These are phyloP conservation scores for Calameuta pallipes DNA, from an alignment of 2,888 invertebrate genomes.

Conservation along the genomic window DNA sequence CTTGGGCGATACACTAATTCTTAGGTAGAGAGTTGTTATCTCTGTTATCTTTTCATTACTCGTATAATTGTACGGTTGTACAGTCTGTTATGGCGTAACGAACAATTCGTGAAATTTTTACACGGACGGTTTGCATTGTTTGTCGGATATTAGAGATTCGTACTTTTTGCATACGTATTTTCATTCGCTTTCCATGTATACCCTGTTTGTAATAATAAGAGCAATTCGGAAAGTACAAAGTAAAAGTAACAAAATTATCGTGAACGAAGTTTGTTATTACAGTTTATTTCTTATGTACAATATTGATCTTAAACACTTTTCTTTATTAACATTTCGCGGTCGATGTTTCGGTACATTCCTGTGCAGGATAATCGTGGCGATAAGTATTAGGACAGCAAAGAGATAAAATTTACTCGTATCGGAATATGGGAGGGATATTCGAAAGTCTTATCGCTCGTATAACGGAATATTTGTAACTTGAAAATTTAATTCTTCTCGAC, in stretches of 20 bases:
- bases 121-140: background rate
- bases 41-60: background rate
- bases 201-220: background rate
- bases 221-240: background rate
- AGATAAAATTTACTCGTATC: background rate
- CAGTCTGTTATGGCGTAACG: background rate
- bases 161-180: background rate
- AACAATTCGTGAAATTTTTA: background rate
- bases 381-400: no score
- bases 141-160: background rate
- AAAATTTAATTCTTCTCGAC: background rate
- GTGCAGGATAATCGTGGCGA: no score
- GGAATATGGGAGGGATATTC: background rate
- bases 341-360: no score
- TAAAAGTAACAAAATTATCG: background rate
- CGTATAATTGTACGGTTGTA: background rate
- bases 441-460: background rate
- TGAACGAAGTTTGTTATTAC: background rate
- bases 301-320: background rate
- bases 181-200: background rate
- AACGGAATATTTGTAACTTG: background rate
- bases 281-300: background rate
- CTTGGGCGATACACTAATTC: background rate
- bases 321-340: background rate
- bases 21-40: background rate